Base-by-base conservation (phyloP, 2,888 invertebrate species). In the Pollenia angustigena region DNA sequence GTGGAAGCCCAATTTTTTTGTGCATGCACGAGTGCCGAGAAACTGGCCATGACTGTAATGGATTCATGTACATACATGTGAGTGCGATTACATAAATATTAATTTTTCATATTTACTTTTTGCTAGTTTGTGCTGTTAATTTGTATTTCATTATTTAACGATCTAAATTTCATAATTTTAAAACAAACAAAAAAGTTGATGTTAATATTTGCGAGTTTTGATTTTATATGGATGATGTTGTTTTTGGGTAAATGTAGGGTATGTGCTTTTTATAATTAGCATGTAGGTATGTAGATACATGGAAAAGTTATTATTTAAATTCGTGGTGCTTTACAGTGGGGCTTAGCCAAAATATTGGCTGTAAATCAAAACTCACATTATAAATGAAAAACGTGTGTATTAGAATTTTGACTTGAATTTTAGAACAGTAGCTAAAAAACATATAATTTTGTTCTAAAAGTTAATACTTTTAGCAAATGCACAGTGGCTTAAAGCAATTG, bases 111-210 rank as follows among this genome's bases (percentile, higher is more conserved):
- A 58, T 8, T 14, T 42, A 32, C 8, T 10, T 54, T 54, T 64
- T 72, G 32, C 46, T 23, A 54, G 69, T 81, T 81, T 54, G 40
- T 40, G 9, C 23, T 66, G 18, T 14, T 50, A 58, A 52, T 75
- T 75, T 75, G 32, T 42, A 10, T 82, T 69, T 60, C 2, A 71
- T 56, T 64, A 78, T 83, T 79, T 72, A 72, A 84, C 72, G 66
- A 72, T 84, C 78, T 83, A 83, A 78, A 78, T 83, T 84, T 83
- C 83, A 83, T 78, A 83, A 83, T 83, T 83, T 48, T 10, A 66
- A 72, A 79, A 46, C 40, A 79, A 79, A 84, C 66, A 79, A 56
- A 64, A 60, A 60, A 72, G 58, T 60, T 79, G 52, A 78, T 74
- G 78, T 83, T 44, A 64, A 66, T 52, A 82, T 56, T 54, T 69